Conservation (phyloP, 2,113 vertebrate species). For the Gadus chalcogrammus region DNA sequence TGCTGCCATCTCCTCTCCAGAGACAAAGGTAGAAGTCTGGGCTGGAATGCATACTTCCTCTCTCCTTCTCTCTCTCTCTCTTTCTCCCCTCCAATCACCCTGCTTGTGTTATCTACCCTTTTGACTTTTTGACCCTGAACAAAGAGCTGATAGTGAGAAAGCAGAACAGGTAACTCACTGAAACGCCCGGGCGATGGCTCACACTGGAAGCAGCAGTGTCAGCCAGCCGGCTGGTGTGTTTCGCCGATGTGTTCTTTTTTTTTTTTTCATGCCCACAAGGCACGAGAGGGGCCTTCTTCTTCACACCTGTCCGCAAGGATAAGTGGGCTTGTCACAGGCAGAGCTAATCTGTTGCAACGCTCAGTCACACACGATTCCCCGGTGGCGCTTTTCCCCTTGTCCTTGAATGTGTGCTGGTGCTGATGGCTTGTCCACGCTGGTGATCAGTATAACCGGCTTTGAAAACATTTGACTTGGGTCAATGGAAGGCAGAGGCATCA, state of each 20-base stretch:
- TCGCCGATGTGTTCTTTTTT: too few species aligned
- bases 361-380: conserved; percentile 72
- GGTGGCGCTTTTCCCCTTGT: conserved; percentile 53
- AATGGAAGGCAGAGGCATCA: conserved; percentile 40
- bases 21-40: too few species aligned
- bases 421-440: conserved; percentile 51
- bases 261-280: conserved; percentile 43
- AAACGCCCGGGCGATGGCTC: conserved; percentile 30
- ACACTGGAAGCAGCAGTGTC: conserved; percentile 36
- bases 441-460: conserved; percentile 52
- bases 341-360: conserved; percentile 73
- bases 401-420: conserved; percentile 67
- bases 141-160: conserved; percentile 48
- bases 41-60: conserved; percentile 13
- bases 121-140: conserved; percentile 48
- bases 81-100: conserved; percentile 38
- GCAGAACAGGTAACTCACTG: conserved; percentile 38
- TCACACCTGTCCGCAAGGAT: conserved; percentile 75
- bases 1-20: too few species aligned
- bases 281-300: conserved; percentile 53
- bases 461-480: conserved; percentile 50
- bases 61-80: conserved; percentile 12
- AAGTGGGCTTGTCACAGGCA: conserved; percentile 67
- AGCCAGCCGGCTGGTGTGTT: conserved; percentile 33
- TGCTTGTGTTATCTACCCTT: conserved; percentile 35